Base-by-base conservation (phyloP, 2,888 invertebrate genomes). In the Phyto melanocephala region DNA sequence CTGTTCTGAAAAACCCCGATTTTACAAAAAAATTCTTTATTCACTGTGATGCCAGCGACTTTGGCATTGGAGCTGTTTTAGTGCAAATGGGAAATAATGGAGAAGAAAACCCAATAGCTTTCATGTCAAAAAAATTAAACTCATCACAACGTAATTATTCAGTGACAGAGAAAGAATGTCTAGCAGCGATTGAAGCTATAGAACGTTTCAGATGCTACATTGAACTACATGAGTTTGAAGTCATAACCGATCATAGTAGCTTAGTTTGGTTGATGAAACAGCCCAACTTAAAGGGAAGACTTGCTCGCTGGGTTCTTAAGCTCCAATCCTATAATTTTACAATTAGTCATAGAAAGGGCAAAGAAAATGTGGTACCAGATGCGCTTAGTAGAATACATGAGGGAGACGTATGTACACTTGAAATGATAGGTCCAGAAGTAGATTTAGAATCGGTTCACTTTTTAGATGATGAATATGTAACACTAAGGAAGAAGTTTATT, bases 181-280 rank as follows among this genome's bases (percentile, higher is more conserved):
- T 50, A 13, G 50, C 50, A 20, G 50, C 77, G 1, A 70, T 84
- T n/a, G 33, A 63, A 11, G 40, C 75, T 6, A 67, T 81, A 1
- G 76, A 81, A 45, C 79, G 79, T 13, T 81, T 83, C 28, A 52
- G 84, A 13, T 72, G 76, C 3, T 84, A 82, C 45, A 45, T 84
- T 7, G 85, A 50, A 37, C 37, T 60, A 13, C 58, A 58, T 7
- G 58, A 58, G 11, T 62, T 50, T 22, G 65, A 52, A 35, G 63
- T 52, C 6, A 50, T 52, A 1, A 67, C 50, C 1, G 50, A 67
- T 7, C 65, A 67, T n/a, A 47, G 47, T 15, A 67, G 52, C 37
- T 35, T 67, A 35, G n/a, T 37, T 22, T 67, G 65, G 65, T 24
- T 67, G 2, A 67, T 67, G 65, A 37, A 52, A 35, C 52, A 68